Evolutionary conservation across 2,797 vertebrate species (phyloP).

Genomic region (Phrynocephalus vlangalii): DNA sequence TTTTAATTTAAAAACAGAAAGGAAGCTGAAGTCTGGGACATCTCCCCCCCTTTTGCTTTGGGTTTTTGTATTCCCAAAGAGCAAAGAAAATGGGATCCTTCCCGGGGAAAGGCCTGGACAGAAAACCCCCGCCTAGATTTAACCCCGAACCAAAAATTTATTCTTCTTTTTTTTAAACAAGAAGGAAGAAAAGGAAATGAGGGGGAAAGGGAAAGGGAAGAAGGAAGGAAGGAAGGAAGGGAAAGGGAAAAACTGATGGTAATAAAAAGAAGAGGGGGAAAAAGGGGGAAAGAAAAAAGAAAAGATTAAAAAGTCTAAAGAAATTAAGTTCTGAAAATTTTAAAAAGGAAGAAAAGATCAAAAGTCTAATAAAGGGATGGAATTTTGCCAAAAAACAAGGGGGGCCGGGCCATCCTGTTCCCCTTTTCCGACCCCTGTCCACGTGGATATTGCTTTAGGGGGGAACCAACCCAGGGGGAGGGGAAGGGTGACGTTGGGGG

Average conservation of each 20-base stretch:
- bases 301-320: too few species aligned
- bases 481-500: too few species aligned
- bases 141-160: conserved; percentile 15
- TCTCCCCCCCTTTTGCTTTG: not conserved
- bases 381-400: not conserved
- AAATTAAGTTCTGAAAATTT: too few species aligned
- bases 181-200: too few species aligned
- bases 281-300: not conserved
- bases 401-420: too few species aligned
- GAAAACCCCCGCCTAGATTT: conserved; percentile 17
- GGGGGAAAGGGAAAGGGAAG: not conserved
- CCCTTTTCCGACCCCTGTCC: too few species aligned
- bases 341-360: conserved; percentile 18
- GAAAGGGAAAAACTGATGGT: too few species aligned
- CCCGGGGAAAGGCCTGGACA: not conserved
- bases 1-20: accelerated
- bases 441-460: too few species aligned
- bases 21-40: not conserved
- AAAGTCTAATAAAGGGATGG: conserved; percentile 28
- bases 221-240: too few species aligned
- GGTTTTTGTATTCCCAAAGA: conserved; percentile 20
- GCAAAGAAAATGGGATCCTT: not conserved
- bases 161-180: conserved; percentile 25
- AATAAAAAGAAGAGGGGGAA: not conserved
- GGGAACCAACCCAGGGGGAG: too few species aligned